phyloP scores from a whole-genome alignment of 2,797 vertebrate species.

The Neosilurus hyrtlii region DNA sequence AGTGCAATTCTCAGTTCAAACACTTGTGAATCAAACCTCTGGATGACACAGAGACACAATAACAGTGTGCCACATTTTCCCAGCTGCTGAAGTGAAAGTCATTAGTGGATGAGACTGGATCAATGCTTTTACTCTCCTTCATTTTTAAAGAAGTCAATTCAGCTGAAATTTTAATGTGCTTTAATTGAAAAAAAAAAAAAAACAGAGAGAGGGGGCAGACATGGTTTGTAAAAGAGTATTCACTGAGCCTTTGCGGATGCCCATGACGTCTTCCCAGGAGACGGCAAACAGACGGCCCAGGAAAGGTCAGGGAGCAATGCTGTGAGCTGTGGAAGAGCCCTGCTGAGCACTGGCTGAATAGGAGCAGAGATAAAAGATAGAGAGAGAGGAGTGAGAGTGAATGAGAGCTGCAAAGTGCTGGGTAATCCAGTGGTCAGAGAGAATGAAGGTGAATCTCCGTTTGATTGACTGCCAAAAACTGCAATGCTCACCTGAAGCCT shows the following conservation, averaged over 20 bases:
- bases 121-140: slow-evolving; percentile 46
- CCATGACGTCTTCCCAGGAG: slow-evolving; percentile 21
- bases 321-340: slow-evolving; percentile 37
- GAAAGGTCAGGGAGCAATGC: slow-evolving; percentile 54
- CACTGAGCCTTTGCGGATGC: slow-evolving; percentile 25
- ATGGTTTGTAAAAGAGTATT: slow-evolving; percentile 43
- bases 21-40: background rate
- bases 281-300: slow-evolving; percentile 36
- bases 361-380: slow-evolving; percentile 40
- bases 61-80: slow-evolving; percentile 23
- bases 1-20: slow-evolving; percentile 21
- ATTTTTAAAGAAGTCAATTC: slow-evolving; percentile 52
- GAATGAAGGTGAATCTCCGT: slow-evolving; percentile 34
- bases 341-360: slow-evolving; percentile 41
- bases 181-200: slow-evolving; percentile 44
- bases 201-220: background rate
- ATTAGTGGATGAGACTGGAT: slow-evolving; percentile 31
- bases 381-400: slow-evolving; percentile 33
- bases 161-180: slow-evolving; percentile 51
- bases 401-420: slow-evolving; percentile 25
- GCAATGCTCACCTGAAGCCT: slow-evolving; percentile 21
- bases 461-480: slow-evolving; percentile 20
- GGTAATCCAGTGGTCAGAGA: slow-evolving; percentile 21
- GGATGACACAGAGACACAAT: slow-evolving; percentile 25
- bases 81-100: slow-evolving; percentile 19